Evolutionary conservation across 2,888 invertebrate species (phyloP), one percentile per base, ranked within the genome.

Genomic region (Drosophila ezoana): DNA sequence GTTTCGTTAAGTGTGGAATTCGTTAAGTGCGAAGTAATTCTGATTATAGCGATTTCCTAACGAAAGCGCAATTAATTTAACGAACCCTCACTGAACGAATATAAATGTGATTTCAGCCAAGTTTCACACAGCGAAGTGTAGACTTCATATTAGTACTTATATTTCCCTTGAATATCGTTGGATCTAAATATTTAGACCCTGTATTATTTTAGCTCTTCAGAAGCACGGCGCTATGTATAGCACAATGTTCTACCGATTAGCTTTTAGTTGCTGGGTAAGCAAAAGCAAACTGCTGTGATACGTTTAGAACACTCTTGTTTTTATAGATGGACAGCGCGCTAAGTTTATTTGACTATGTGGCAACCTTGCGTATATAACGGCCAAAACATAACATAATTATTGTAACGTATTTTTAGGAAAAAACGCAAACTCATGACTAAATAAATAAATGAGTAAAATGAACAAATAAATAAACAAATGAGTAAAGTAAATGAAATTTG

Each of bases 161-260:
- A 47, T 35, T 59, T 59, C 43, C 47, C 54, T 10, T 4, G 40
- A 33, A 51, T 77, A 72, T 72, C 77, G 73, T 77, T 38, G 41
- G 78, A 11, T 3, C 65, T 65, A 77, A 72, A 53, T 2, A 40
- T 4, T 10, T 9, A 10, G 14, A 23, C 8, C 64, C 52, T 4
- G 3, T 66, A 35, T 71, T 16, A 2, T 2, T 9, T 6, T 3
- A 8, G 1, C 4, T 28, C 18, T 13, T 11, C 1, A 1, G 0
- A 6, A 14, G 40, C 14, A 33, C 1, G 10, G 13, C 54, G 32
- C 38, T 20, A 0, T 3, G 3, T 4, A 2, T 5, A 32, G 6
- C 10, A 2, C 3, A 0, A 1, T 1, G 5, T 5, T 11, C 28
- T 16, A 45, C 1, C 44, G 37, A 8, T 0, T 4, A 62, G 18